Percentiles rank a stretch among this genome's conserved stretches.
Conservation (phyloP, 2,113 vertebrate species). For the Jacana jacana region DNA sequence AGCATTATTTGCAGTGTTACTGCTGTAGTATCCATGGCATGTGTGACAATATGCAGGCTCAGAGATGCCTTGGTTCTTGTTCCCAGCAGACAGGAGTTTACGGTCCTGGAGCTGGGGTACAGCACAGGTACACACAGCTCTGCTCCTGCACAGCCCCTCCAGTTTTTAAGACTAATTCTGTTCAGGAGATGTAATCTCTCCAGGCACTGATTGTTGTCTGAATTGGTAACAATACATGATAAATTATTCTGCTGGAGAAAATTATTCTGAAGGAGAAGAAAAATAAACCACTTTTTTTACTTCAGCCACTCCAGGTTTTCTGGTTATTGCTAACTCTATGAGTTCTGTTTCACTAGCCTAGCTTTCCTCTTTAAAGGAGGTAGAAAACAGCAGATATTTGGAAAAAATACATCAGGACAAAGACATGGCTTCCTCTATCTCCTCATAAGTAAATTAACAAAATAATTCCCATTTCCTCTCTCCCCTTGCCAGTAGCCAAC, state of each 20-base stretch:
- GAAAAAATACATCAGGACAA: not conserved
- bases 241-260: not conserved
- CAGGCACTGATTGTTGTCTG: not conserved
- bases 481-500: not conserved
- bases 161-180: not conserved
- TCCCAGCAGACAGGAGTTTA: not conserved
- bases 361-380: not conserved
- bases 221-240: not conserved
- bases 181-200: not conserved
- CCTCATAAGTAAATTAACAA: not conserved
- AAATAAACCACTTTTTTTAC: not conserved
- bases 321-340: not conserved
- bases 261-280: not conserved
- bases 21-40: not conserved
- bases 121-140: accelerated
- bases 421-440: not conserved
- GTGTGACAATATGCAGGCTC: not conserved
- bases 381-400: not conserved
- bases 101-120: not conserved
- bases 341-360: not conserved
- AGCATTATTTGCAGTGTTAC: not conserved
- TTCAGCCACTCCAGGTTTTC: not conserved
- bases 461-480: not conserved
- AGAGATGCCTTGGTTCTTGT: not conserved
- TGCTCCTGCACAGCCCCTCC: not conserved